Evolutionary conservation across 2,888 invertebrate genomes (phyloP).

Genomic region (Drosophila putrida): DNA sequence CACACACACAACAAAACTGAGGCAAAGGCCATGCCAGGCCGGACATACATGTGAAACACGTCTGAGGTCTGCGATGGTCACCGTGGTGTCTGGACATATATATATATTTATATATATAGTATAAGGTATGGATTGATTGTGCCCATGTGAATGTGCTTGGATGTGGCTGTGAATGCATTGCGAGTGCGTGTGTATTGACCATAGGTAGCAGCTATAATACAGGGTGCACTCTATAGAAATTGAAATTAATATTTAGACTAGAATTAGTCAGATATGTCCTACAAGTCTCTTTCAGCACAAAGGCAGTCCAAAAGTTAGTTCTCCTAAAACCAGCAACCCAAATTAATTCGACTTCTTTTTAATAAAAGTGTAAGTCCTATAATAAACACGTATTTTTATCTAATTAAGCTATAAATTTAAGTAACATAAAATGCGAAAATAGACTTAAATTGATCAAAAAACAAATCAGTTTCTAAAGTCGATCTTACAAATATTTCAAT

Average conservation of each 20-base stretch:
- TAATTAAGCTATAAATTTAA: too few species aligned
- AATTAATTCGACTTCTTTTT: too few species aligned
- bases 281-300: too few species aligned
- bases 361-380: too few species aligned
- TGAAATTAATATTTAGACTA: not conserved
- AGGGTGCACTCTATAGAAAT: slow-evolving; percentile 29
- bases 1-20: slow-evolving; percentile 21
- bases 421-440: too few species aligned
- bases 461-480: too few species aligned
- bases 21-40: slow-evolving; percentile 46
- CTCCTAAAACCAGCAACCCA: too few species aligned
- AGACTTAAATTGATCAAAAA: too few species aligned
- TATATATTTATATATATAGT: slow-evolving; percentile 7
- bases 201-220: slow-evolving; percentile 43
- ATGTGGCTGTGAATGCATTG: slow-evolving; percentile 46
- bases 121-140: slow-evolving; percentile 42
- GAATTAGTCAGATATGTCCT: too few species aligned
- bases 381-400: too few species aligned
- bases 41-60: slow-evolving; percentile 50
- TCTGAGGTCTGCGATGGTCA: slow-evolving; percentile 55
- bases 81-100: slow-evolving; percentile 42
- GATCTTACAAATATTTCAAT: too few species aligned
- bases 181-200: slow-evolving; percentile 36
- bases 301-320: too few species aligned
- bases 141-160: slow-evolving; percentile 29